Conservation (phyloP, 2,888 invertebrate genomes). For the Cynaeus angustus region DNA sequence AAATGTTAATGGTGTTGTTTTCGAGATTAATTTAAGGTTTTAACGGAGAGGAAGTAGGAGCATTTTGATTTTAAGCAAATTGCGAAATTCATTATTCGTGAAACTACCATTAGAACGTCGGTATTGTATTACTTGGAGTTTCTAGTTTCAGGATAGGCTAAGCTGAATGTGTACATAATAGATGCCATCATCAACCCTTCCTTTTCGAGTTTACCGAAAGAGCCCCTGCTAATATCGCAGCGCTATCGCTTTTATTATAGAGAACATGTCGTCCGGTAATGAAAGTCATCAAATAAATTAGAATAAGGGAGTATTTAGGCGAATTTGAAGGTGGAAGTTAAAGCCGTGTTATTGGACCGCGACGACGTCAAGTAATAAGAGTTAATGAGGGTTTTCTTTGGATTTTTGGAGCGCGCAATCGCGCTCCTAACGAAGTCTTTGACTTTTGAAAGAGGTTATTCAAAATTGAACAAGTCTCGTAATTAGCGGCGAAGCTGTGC, state of each 20-base stretch:
- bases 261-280: slow-evolving; percentile 39
- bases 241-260: slow-evolving; percentile 42
- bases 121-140: slow-evolving; percentile 61
- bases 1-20: no score
- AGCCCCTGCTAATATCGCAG: slow-evolving; percentile 36
- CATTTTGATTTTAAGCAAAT: slow-evolving; percentile 40
- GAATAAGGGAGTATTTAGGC: slow-evolving; percentile 27
- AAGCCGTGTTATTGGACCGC: slow-evolving; percentile 37
- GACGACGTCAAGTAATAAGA: slow-evolving; percentile 36
- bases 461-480: slow-evolving; percentile 66
- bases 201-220: slow-evolving; percentile 41
- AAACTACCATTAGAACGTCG: slow-evolving; percentile 58
- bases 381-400: slow-evolving; percentile 45
- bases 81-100: slow-evolving; percentile 43
- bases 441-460: slow-evolving; percentile 63
- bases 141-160: slow-evolving; percentile 61
- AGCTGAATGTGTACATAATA: slow-evolving; percentile 61
- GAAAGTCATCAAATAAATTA: slow-evolving; percentile 46
- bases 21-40: no score
- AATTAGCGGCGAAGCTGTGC: slow-evolving; percentile 63
- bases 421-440: slow-evolving; percentile 43
- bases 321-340: slow-evolving; percentile 32
- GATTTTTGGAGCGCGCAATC: slow-evolving; percentile 39
- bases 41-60: neutral
- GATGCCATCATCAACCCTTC: slow-evolving; percentile 53